phyloP scores from a whole-genome alignment of 2,113 vertebrate genomes.

The Dipodomys stephensi region DNA sequence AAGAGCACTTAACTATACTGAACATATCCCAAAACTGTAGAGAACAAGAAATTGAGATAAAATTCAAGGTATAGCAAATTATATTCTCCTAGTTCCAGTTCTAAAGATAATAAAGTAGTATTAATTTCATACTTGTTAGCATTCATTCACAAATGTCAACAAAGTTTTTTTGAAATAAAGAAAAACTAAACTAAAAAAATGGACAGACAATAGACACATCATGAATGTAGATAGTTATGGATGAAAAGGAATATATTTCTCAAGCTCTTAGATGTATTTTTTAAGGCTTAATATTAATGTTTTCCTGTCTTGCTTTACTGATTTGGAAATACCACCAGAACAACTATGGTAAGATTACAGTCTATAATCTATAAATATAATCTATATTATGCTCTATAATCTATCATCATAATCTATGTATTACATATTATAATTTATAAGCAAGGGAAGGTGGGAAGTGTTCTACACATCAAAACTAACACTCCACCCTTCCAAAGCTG shows the following conservation, averaged over 20 bases:
- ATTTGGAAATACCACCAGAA: constrained; percentile 52
- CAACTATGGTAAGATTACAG: background rate
- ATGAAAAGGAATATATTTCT: constrained; percentile 65
- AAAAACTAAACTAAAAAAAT: constrained; percentile 53
- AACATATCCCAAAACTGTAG: constrained; percentile 50
- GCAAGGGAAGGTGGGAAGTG: background rate
- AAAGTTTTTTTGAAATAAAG: constrained; percentile 30
- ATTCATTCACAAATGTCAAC: background rate
- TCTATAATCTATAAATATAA: too few species aligned
- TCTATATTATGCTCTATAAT: too few species aligned
- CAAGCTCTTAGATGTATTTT: constrained; percentile 52
- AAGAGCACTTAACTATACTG: constrained; percentile 35
- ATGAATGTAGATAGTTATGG: constrained; percentile 74
- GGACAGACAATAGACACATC: constrained; percentile 78
- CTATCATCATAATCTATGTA: too few species aligned
- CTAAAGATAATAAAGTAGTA: constrained; percentile 41
- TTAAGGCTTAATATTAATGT: constrained; percentile 44
- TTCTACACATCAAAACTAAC: constrained; percentile 13
- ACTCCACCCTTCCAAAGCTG: constrained; percentile 51
- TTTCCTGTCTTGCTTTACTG: constrained; percentile 64
- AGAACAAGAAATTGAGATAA: background rate
- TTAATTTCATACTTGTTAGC: constrained; percentile 38
- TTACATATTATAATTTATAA: too few species aligned
- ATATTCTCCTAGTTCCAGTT: constrained; percentile 53
- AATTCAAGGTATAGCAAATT: constrained; percentile 28